A percentile compares a stretch with the other conserved stretches of the same genome.
These are phyloP conservation scores for Bos indicus DNA, from an alignment of 2,113 vertebrate genomes.

Conservation along the genomic window DNA sequence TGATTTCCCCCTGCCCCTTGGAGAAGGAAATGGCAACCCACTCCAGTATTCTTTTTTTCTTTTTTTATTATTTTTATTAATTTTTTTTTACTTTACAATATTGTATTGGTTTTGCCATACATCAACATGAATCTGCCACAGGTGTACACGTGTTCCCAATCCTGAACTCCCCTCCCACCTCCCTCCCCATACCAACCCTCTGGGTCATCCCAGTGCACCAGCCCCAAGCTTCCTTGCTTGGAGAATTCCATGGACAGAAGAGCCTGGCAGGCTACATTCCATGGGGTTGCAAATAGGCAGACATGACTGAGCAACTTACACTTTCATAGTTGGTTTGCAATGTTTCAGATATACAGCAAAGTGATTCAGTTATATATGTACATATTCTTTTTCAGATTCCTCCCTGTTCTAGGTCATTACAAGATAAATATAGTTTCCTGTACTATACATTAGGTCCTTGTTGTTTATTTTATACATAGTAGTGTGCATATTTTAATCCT, in stretches of 20 bases:
- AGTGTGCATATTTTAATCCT: background rate
- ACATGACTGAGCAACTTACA: background rate
- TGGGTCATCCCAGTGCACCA: no score
- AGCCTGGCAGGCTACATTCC: background rate
- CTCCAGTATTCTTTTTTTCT: background rate
- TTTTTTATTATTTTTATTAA: no score
- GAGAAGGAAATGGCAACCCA: background rate
- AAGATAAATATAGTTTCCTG: background rate
- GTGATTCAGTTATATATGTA: background rate
- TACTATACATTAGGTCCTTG: background rate
- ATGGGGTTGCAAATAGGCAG: background rate
- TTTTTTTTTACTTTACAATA: no score
- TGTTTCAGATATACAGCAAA: background rate
- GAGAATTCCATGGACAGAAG: background rate
- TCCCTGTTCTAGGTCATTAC: background rate
- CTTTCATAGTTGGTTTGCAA: background rate
- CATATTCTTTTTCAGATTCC: background rate
- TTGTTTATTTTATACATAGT: background rate
- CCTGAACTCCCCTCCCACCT: no score
- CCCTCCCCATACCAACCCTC: no score
- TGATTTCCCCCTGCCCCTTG: background rate
- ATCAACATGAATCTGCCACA: no score
- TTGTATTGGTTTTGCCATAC: no score
- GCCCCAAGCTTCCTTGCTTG: background rate
- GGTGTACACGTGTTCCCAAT: no score